phyloP scores from a whole-genome alignment of 2,113 vertebrate species.

The Cygnus buccinator region DNA sequence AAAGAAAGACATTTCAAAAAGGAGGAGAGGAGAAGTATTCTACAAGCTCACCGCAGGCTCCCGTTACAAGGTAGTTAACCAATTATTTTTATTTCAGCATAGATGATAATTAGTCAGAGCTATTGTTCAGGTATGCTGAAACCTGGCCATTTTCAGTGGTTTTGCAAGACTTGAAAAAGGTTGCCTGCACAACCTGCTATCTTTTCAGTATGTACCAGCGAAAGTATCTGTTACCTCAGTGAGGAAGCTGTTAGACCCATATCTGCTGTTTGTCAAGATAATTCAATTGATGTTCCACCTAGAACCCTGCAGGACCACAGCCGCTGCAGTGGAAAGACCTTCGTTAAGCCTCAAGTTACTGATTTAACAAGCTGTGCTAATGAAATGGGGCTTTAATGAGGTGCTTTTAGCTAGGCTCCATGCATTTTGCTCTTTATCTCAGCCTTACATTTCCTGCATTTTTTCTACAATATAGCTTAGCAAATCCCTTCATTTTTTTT shows the following conservation, averaged over 20 bases:
- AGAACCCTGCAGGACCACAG: constrained; percentile 52
- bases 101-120: constrained; percentile 20
- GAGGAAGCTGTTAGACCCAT: background rate
- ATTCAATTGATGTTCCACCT: constrained; percentile 51
- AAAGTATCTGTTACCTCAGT: background rate
- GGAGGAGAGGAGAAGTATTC: background rate
- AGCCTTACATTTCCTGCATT: background rate
- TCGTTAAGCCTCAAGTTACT: constrained; percentile 33
- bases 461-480: background rate
- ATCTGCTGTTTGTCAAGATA: constrained; percentile 20
- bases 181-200: background rate
- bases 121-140: constrained; percentile 13
- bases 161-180: background rate
- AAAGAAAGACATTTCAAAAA: background rate
- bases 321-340: constrained; percentile 19
- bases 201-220: background rate
- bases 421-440: constrained; percentile 32
- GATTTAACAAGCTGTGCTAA: constrained; percentile 52
- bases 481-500: constrained; percentile 21
- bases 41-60: background rate
- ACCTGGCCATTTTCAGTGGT: background rate
- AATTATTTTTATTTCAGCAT: constrained; percentile 15
- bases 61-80: constrained; percentile 10
- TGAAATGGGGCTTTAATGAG: constrained; percentile 38
- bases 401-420: background rate